Evolutionary conservation across 1,140 invertebrate genomes (phyloP).

Genomic region (Marisa cornuarietis): DNA sequence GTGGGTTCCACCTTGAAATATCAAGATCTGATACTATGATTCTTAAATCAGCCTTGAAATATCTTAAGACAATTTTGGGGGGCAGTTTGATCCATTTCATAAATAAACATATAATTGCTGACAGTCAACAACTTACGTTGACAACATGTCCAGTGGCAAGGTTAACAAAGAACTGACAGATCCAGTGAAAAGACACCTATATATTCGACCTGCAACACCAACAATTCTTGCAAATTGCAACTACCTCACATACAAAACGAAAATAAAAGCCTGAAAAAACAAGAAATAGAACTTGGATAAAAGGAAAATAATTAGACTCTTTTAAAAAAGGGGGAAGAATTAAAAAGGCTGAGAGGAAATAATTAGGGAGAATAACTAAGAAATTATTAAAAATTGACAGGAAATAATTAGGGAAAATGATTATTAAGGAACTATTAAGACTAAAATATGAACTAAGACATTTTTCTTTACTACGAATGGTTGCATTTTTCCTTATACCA

Average conservation of each 20-base stretch:
- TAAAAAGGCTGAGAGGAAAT: too few species aligned
- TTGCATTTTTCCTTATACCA: too few species aligned
- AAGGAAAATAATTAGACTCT: neutral
- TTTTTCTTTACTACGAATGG: too few species aligned
- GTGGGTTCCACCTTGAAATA: too few species aligned
- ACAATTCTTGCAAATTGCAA: neutral
- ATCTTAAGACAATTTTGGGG: neutral
- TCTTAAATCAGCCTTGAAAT: neutral
- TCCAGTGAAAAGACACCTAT: constrained; percentile 89
- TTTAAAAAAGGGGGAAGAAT: neutral
- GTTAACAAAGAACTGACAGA: constrained; percentile 82
- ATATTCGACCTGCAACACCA: constrained; percentile 76
- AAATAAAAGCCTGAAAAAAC: constrained; percentile 23
- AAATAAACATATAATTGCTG: neutral
- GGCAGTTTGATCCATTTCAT: neutral
- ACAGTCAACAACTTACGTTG: constrained; percentile 71
- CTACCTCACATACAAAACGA: too few species aligned
- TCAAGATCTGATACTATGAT: neutral
- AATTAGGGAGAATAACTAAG: too few species aligned
- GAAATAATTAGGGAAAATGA: too few species aligned
- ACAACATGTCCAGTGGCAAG: constrained; percentile 90
- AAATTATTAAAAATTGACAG: too few species aligned
- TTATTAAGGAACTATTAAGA: too few species aligned
- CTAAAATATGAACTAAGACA: too few species aligned
- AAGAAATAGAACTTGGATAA: neutral